Conservation (phyloP, 2,797 vertebrate genomes). For the Myotis daubentonii region DNA sequence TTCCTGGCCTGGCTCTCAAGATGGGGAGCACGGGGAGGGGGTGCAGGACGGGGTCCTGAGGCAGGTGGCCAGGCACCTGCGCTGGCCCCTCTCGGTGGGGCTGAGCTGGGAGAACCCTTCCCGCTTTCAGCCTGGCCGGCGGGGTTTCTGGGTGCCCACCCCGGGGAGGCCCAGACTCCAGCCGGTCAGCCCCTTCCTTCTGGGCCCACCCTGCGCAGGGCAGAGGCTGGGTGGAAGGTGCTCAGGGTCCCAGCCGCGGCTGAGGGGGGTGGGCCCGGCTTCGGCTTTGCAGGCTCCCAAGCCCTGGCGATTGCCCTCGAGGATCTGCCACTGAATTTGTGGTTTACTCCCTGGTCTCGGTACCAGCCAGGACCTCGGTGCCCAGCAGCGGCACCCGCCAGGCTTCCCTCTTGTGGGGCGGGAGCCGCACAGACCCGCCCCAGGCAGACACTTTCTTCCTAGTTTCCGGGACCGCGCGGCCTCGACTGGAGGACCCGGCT, state of each 20-base stretch:
- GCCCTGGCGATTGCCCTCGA: background rate
- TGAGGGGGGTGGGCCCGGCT: background rate
- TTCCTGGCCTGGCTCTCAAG: background rate
- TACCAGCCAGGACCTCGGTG: background rate
- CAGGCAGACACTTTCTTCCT: background rate
- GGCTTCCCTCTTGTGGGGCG: too few species aligned
- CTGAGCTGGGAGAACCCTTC: background rate
- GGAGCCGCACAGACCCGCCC: fast-evolving
- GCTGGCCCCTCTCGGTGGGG: background rate
- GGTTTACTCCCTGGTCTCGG: background rate
- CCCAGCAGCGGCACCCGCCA: background rate
- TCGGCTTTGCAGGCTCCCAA: fast-evolving
- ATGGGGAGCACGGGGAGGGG: background rate
- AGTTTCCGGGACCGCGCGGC: background rate
- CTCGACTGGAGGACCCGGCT: background rate
- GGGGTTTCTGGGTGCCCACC: background rate
- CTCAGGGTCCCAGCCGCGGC: too few species aligned
- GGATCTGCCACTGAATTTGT: background rate
- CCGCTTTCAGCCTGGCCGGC: fast-evolving
- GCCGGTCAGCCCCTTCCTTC: background rate
- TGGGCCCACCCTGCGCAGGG: background rate
- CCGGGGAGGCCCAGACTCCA: background rate
- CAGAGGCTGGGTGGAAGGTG: background rate
- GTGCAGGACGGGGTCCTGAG: background rate
- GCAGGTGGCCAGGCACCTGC: background rate